Evolutionary conservation across 2,888 invertebrate genomes (phyloP).

Genomic region (Caenorhabditis angaria): DNA sequence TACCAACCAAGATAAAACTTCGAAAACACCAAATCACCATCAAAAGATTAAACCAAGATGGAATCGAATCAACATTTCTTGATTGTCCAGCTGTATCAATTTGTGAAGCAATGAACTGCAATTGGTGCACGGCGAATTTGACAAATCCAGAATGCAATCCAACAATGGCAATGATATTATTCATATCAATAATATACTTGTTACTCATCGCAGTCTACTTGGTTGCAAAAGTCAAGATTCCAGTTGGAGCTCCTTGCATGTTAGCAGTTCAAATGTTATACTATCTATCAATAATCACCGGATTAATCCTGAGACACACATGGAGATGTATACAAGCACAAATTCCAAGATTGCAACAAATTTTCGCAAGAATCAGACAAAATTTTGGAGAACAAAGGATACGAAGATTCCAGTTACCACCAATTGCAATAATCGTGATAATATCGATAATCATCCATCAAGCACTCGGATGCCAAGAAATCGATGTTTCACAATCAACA

Average conservation of each 20-base stretch:
- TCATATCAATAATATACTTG: not conserved
- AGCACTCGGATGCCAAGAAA: too few species aligned
- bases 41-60: constrained; percentile 9
- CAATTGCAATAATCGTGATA: too few species aligned
- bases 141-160: constrained; percentile 26
- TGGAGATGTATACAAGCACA: too few species aligned
- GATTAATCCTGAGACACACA: too few species aligned
- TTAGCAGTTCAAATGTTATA: not conserved
- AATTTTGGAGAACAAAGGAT: too few species aligned
- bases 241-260: constrained; percentile 1
- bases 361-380: too few species aligned
- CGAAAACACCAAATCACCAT: not conserved
- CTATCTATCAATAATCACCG: too few species aligned
- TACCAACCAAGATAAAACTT: constrained; percentile 12
- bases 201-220: not conserved
- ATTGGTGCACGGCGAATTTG: constrained; percentile 10
- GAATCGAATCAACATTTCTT: not conserved
- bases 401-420: too few species aligned
- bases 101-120: constrained; percentile 19
- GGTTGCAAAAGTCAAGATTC: not conserved
- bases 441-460: too few species aligned
- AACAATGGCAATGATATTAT: constrained; percentile 10
- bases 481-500: too few species aligned
- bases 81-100: constrained; percentile 9
- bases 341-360: too few species aligned